phyloP scores from a whole-genome alignment of 1,140 invertebrate genomes.

The Orius insidiosus region DNA sequence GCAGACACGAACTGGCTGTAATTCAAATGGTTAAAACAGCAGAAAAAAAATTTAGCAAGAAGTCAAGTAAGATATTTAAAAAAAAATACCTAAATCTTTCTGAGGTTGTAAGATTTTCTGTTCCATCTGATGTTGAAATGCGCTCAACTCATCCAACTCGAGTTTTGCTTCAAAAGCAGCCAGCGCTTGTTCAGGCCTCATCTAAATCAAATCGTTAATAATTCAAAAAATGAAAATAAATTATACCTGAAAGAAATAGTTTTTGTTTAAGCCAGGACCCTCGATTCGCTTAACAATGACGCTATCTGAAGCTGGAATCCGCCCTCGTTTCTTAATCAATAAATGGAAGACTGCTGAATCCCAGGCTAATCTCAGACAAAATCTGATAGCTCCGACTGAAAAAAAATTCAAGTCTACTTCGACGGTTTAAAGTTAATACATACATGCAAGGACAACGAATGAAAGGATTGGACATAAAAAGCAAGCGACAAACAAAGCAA shows the following conservation, averaged over 20 bases:
- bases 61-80: too few relatives aligned
- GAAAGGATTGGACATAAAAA: constrained; percentile 62
- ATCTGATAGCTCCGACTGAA: constrained; percentile 57
- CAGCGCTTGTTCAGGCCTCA: constrained; percentile 70
- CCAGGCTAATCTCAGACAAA: constrained; percentile 61
- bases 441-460: constrained; percentile 49
- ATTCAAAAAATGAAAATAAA: too few relatives aligned
- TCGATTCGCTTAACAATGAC: constrained; percentile 73
- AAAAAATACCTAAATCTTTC: constrained; percentile 49
- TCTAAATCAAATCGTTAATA: constrained; percentile 26
- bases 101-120: constrained; percentile 61
- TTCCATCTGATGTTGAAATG: constrained; percentile 61
- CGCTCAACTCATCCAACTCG: constrained; percentile 67
- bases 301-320: constrained; percentile 75
- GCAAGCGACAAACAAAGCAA: constrained; percentile 54
- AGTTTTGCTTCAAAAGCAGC: constrained; percentile 77
- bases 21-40: constrained; percentile 24
- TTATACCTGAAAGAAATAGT: constrained; percentile 74
- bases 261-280: constrained; percentile 77
- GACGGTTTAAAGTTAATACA: constrained; percentile 22
- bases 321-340: constrained; percentile 71
- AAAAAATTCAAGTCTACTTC: constrained; percentile 10
- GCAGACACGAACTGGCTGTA: constrained; percentile 64
- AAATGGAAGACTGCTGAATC: constrained; percentile 68
- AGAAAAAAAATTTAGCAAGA: too few relatives aligned